phyloP scores from a whole-genome alignment of 2,113 vertebrate species.

The Pelodiscus sinensis region DNA sequence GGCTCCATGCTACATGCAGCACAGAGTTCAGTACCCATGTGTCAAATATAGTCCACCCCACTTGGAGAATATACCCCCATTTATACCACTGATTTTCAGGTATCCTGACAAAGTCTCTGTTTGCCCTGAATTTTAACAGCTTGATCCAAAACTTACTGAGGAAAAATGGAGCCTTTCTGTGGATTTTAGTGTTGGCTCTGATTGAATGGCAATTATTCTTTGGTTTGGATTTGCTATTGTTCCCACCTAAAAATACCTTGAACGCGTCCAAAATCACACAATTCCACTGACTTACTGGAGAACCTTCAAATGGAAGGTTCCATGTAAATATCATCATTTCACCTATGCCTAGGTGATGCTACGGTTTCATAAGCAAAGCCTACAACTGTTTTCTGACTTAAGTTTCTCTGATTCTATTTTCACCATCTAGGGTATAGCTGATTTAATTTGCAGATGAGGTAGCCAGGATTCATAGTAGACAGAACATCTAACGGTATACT shows the following conservation, averaged over 20 bases:
- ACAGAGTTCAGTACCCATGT: background rate
- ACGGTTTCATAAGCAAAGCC: conserved; percentile 16
- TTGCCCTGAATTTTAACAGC: background rate
- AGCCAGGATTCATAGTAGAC: conserved; percentile 67
- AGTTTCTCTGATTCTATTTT: conserved; percentile 61
- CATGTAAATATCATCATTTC: conserved; percentile 33
- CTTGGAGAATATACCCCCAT: background rate
- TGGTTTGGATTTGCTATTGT: background rate
- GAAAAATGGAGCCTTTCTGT: background rate
- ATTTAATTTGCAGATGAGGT: conserved; percentile 63
- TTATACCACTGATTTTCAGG: background rate
- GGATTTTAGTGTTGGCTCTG: background rate
- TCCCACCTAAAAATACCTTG: conserved; percentile 17
- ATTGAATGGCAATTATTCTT: conserved; percentile 1
- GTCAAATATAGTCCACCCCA: background rate
- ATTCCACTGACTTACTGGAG: conserved; percentile 39
- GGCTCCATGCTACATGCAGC: background rate
- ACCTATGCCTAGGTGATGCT: conserved; percentile 2
- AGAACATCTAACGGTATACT: conserved; percentile 57
- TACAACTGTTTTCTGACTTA: conserved; percentile 40
- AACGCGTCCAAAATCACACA: conserved; percentile 8
- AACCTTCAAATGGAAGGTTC: conserved; percentile 38
- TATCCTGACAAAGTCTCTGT: background rate
- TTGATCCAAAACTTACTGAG: background rate
- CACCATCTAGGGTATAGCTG: conserved; percentile 54